Base-by-base conservation (phyloP, 2,797 vertebrate genomes). In the Nyctalus aviator region DNA sequence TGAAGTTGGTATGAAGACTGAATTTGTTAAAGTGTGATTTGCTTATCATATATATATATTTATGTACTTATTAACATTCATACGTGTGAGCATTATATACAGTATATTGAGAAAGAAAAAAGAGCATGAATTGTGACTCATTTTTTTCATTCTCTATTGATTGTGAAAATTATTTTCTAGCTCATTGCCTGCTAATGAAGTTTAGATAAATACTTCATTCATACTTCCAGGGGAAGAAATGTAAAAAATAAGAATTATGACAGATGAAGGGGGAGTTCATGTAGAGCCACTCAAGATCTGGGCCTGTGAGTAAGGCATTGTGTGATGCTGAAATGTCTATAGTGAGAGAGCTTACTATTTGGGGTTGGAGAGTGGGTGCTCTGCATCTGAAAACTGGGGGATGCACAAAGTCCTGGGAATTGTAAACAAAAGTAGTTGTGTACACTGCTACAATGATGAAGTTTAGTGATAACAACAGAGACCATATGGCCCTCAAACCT, bases 161-260 rank as follows among this genome's bases (percentile, higher is more conserved):
- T 93, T 48, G 27, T 94, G 81, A 88, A 95, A 87, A 89, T 59
- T 59, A 75, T 96, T 94, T 96, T 88, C 59, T 95, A 97, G 95
- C 77, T 97, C 96, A 90, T 89, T 95, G 93, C 88, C 87, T 93
- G 41, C 92, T 97, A 97, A 97, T 95, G 57, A 55, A 97, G 71
- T 68, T 97, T 95, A 90, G 84, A 78, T 89, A 94, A 96, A 92
- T 92, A 97, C 73, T 97, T 95, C 88, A 96, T 91, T 96, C 96
- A 68, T 96, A 94, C 48, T 95, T 97, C 79, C 91, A 97, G 68
- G 55, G 32, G n/a, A 92, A 84, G 73, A 92, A 84, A 95, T 75
- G 27, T 21, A 76, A 94, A 95, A 98, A 90, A 84, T 95, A 95
- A 94, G 23, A 87, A 73, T 75, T 73, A 94, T 97, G 75, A 73